These are phyloP conservation scores for Orchesellides sinensis DNA, from an alignment of 2,888 invertebrate genomes.

Conservation along the genomic window DNA sequence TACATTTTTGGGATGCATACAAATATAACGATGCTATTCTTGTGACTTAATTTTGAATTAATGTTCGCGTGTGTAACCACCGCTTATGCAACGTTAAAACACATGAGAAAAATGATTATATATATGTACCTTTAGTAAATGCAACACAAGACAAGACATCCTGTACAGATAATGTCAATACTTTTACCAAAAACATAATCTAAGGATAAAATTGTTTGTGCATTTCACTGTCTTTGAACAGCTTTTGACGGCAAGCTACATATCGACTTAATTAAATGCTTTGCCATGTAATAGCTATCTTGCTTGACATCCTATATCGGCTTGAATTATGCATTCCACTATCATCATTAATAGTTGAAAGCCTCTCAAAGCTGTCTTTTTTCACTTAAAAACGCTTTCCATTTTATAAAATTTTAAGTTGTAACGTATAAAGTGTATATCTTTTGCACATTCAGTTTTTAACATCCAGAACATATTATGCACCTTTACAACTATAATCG, in stretches of 20 bases:
- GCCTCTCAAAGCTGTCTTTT: background rate
- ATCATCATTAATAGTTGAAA: constrained; percentile 45
- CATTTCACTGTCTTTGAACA: constrained; percentile 11
- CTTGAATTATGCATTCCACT: constrained; percentile 6
- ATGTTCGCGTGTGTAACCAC: too few species aligned
- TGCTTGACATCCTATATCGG: constrained; percentile 1
- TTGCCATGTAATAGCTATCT: constrained; percentile 13
- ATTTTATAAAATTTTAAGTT: constrained; percentile 17
- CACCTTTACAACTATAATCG: background rate
- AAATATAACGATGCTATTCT: too few species aligned
- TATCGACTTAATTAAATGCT: constrained; percentile 40
- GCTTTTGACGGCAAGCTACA: background rate
- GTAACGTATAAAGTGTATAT: background rate
- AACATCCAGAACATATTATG: background rate
- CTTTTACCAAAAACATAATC: background rate
- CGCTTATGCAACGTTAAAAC: too few species aligned
- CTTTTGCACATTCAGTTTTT: background rate
- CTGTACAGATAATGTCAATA: background rate
- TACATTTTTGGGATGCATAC: too few species aligned
- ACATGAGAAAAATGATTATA: too few species aligned
- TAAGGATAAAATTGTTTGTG: background rate
- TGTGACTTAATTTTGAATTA: too few species aligned
- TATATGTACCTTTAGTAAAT: too few species aligned
- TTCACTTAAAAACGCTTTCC: constrained; percentile 29
- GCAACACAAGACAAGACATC: background rate